Evolutionary conservation across 2,888 invertebrate species (phyloP).

Genomic region (Drosophila helvetica): DNA sequence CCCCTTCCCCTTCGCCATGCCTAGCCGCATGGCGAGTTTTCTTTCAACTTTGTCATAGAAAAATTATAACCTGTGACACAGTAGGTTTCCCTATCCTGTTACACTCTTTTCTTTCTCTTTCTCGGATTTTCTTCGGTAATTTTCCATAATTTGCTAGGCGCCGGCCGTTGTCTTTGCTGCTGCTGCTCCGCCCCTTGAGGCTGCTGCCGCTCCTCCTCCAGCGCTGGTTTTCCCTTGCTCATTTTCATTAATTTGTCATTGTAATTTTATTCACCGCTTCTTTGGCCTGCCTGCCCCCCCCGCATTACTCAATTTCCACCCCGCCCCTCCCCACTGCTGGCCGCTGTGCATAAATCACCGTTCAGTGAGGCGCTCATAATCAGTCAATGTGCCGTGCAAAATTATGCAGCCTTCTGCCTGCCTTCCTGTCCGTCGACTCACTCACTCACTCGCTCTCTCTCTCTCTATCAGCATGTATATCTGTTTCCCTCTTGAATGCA

Average conservation of each 20-base stretch:
- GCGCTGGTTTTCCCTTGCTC: conserved; percentile 27
- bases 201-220: conserved; percentile 1
- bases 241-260: conserved; percentile 67
- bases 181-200: conserved; percentile 1
- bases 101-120: not conserved
- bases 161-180: conserved; percentile 4
- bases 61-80: not conserved
- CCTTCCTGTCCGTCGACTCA: not conserved
- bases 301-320: not conserved
- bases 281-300: not conserved
- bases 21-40: not conserved
- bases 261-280: conserved; percentile 56
- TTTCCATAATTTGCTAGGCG: conserved; percentile 46
- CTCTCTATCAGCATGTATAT: not conserved
- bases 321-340: not conserved
- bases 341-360: conserved; percentile 56
- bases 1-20: too few relatives aligned
- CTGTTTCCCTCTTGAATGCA: conserved; percentile 34
- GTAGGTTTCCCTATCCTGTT: not conserved
- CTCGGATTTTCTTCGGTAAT: conserved; percentile 7
- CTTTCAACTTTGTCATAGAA: conserved; percentile 3
- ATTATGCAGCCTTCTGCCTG: conserved; percentile 58
- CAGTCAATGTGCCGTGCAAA: conserved; percentile 73
- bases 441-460: not conserved
- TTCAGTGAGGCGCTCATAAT: conserved; percentile 63